Percentiles rank a stretch among this genome's conserved stretches.
Evolutionary conservation across 2,888 invertebrate genomes (phyloP).

Genomic region (Marronus borbonicus): DNA sequence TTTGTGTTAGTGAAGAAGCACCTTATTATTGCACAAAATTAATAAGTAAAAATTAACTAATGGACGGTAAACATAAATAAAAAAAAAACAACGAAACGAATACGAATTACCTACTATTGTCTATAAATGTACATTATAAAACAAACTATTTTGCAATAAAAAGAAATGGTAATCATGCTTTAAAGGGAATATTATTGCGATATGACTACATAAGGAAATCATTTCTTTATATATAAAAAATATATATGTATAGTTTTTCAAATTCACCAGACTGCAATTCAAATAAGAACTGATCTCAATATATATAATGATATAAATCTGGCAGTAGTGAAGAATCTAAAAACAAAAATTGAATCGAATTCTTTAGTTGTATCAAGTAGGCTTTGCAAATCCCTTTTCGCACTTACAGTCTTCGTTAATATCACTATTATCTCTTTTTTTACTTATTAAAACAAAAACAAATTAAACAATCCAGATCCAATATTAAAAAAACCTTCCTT

Average conservation of each 20-base stretch:
- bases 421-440: conserved; percentile 25
- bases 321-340: conserved; percentile 38
- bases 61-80: neutral
- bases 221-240: conserved; percentile 9
- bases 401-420: conserved; percentile 38
- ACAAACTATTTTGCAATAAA: conserved; percentile 6
- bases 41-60: neutral
- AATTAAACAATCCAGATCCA: conserved; percentile 25
- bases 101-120: conserved; percentile 2
- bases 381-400: neutral
- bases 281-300: conserved; percentile 5
- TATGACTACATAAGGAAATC: neutral
- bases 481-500: neutral
- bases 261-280: neutral
- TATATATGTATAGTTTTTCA: conserved; percentile 9
- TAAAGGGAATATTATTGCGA: neutral
- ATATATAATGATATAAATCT: conserved; percentile 14
- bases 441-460: neutral
- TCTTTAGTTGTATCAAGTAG: neutral
- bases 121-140: conserved; percentile 4
- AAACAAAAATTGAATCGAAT: conserved; percentile 10
- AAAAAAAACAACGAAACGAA: neutral
- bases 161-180: neutral
- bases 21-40: conserved; percentile 27
- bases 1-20: conserved; percentile 22